These are phyloP conservation scores for Tenthredo notha DNA, from an alignment of 2,888 invertebrate genomes.

Conservation along the genomic window DNA sequence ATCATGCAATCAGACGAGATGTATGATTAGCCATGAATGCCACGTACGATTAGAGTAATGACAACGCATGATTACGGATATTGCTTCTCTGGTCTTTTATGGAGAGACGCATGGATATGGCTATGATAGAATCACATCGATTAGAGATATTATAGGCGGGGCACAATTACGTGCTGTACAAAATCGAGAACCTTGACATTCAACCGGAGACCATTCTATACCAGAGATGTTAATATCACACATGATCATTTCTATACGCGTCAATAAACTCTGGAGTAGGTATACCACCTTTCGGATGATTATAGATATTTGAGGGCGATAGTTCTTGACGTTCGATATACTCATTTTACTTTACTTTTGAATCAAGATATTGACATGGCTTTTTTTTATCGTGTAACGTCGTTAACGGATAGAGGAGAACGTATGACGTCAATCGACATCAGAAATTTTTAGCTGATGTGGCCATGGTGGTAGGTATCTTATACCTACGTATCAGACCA, in stretches of 20 bases:
- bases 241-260: background rate
- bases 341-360: background rate
- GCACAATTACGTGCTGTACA: background rate
- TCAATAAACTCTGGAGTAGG: background rate
- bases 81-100: background rate
- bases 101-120: background rate
- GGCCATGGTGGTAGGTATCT: background rate
- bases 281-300: background rate
- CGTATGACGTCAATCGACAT: conserved; percentile 21
- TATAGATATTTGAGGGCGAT: background rate
- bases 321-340: background rate
- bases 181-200: conserved; percentile 14
- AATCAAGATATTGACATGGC: background rate
- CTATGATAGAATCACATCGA: conserved; percentile 9
- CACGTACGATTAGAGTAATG: background rate
- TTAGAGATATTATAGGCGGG: background rate
- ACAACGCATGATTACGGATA: background rate
- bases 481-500: background rate
- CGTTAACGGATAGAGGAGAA: background rate
- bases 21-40: conserved; percentile 11
- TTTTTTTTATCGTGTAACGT: conserved; percentile 10
- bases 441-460: background rate
- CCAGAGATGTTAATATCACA: background rate
- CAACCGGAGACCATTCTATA: background rate
- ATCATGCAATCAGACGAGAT: background rate